Base-by-base conservation (phyloP, 2,797 vertebrate species). In the Gephyroberyx darwinii region DNA sequence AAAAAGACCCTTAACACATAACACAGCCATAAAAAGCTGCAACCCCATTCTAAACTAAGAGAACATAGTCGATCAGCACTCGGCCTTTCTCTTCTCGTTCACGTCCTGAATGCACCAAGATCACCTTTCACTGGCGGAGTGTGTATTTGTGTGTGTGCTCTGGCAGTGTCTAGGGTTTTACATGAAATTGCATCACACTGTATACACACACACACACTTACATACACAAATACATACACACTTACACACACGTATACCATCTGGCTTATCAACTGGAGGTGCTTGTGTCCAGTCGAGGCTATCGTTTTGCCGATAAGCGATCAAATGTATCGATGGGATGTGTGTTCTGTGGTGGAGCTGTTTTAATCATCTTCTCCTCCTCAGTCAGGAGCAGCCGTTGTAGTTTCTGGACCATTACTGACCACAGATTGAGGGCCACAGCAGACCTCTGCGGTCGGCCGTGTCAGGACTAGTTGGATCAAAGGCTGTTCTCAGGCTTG, bases 151-250 rank as follows among this genome's bases (percentile, higher is more conserved):
- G 74, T 48, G 59, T 77, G 72, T 79, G 74, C 77, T 81, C 80
- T 87, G 82, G 84, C 87, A 80, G 71, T 75, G 79, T 89, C 86
- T 78, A 69, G 67, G 75, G 83, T 86, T 91, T 92, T 92, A 87
- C 91, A 92, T 87, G 76, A 88, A 83, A 90, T 93, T 93, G 90
- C 90, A 93, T 93, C 90, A 92, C 84, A 69, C 80, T 53, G 57
- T 78, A 82, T 77, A 35, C 74, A 75, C 64, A 75, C 81, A 65
- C 84, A 86, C 78, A 75, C 65, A 69, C 51, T 50, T 60, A 77
- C 58, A 35, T 81, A 55, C 74, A 63, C 73, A 43, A 57, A 63
- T 19, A 53, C 57, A 54, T 33, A 50, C 30, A 59, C 75, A 35
- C 55, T 17, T 2, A 51, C 6, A 33, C 61, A 65, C 22, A 47